Percentiles rank a stretch among this genome's conserved stretches.
These are phyloP conservation scores for Ceratotherium simum DNA, from an alignment of 2,113 vertebrate genomes.

Conservation along the genomic window DNA sequence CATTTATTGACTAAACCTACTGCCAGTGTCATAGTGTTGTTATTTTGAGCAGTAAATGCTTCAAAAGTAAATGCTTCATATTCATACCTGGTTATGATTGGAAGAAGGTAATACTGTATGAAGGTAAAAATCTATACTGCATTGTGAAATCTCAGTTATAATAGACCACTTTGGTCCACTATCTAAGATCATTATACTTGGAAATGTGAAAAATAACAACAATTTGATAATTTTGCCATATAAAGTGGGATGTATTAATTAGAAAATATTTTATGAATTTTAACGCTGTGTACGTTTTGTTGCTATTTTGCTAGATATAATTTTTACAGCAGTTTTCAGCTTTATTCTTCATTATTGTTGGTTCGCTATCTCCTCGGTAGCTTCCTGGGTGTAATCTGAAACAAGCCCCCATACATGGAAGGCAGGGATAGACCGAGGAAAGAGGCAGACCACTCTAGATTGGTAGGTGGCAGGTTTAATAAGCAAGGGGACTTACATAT, in stretches of 20 bases:
- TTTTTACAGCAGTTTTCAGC: not conserved
- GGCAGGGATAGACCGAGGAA: not conserved
- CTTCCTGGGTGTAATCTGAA: not conserved
- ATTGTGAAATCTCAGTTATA: not conserved
- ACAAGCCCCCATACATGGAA: not conserved
- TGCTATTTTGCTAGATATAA: not conserved
- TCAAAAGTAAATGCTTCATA: not conserved
- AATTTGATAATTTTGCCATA: not conserved
- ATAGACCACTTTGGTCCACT: not conserved
- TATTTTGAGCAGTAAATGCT: slow-evolving; percentile 51
- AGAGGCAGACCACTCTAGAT: too few species aligned
- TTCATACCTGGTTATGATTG: not conserved
- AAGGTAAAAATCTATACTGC: slow-evolving; percentile 9
- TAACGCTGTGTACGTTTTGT: not conserved
- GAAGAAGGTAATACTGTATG: not conserved
- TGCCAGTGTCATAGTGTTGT: not conserved
- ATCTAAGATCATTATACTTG: not conserved
- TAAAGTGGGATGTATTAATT: not conserved
- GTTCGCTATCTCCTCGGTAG: not conserved
- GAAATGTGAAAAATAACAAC: not conserved
- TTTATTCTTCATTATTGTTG: not conserved
- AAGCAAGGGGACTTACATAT: too few species aligned
- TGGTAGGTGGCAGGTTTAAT: too few species aligned
- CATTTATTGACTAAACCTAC: slow-evolving; percentile 58
- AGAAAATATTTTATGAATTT: slow-evolving; percentile 4